Evolutionary conservation across 2,113 vertebrate genomes (phyloP).

Genomic region (Puffinus mauretanicus): DNA sequence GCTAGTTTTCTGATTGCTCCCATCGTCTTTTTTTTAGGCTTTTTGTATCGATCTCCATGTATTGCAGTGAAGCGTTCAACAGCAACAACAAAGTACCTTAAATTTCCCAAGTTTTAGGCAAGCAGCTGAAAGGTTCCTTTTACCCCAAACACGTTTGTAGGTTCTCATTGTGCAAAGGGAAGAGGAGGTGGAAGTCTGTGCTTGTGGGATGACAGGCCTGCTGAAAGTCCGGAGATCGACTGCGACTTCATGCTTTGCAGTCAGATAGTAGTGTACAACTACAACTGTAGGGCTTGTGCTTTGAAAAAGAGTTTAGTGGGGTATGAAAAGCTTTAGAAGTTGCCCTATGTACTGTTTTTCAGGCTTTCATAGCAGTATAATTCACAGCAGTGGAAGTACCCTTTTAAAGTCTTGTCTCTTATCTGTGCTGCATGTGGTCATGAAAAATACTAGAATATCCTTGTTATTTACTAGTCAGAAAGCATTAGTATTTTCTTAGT

Average conservation of each 20-base stretch:
- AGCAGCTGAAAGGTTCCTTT: background rate
- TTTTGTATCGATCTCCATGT: background rate
- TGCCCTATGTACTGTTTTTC: background rate
- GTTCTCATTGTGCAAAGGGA: background rate
- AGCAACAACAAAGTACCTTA: background rate
- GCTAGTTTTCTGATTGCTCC: background rate
- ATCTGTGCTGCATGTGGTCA: background rate
- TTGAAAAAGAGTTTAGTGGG: background rate
- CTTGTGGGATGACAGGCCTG: background rate
- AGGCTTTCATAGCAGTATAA: background rate
- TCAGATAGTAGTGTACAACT: background rate
- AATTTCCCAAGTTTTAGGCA: background rate
- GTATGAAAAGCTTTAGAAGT: background rate
- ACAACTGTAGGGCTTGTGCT: background rate
- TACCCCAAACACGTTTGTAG: fast-evolving
- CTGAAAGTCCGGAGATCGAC: fast-evolving
- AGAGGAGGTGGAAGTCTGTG: background rate
- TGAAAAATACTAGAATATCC: background rate
- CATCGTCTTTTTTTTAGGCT: background rate
- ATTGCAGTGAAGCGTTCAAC: background rate
- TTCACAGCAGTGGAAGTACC: background rate
- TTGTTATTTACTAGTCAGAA: background rate
- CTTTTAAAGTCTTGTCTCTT: background rate
- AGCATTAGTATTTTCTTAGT: background rate
- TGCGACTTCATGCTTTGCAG: background rate